phyloP scores from a whole-genome alignment of 2,888 invertebrate species.

The Nudaria mundana region DNA sequence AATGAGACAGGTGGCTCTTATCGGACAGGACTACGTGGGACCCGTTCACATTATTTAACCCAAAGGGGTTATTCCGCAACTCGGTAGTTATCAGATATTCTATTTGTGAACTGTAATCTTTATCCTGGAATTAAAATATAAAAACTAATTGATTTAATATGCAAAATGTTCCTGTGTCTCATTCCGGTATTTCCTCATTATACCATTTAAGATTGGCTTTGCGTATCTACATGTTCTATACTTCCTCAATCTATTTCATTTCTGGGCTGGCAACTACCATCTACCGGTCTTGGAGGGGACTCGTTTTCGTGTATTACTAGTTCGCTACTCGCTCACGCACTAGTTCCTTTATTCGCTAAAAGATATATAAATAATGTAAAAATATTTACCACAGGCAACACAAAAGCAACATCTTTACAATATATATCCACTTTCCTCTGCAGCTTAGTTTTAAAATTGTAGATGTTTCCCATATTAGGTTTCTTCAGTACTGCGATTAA shows the following conservation, averaged over 20 bases:
- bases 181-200: too few species aligned
- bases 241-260: too few species aligned
- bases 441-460: slow-evolving; percentile 4
- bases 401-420: slow-evolving; percentile 25
- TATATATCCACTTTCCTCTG: not conserved
- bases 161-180: too few species aligned
- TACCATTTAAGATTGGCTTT: too few species aligned
- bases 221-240: too few species aligned
- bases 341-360: too few species aligned
- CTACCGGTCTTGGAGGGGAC: too few species aligned
- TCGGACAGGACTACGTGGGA: slow-evolving; percentile 38
- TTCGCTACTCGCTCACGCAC: too few species aligned
- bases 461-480: slow-evolving; percentile 1
- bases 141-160: too few species aligned
- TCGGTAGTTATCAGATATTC: slow-evolving; percentile 31
- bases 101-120: slow-evolving; percentile 38
- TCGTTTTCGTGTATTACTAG: too few species aligned
- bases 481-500: slow-evolving; percentile 26
- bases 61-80: slow-evolving; percentile 26
- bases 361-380: too few species aligned
- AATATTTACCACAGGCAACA: slow-evolving; percentile 30
- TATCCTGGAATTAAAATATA: slow-evolving; percentile 20
- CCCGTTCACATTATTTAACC: slow-evolving; percentile 11
- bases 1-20: slow-evolving; percentile 22
- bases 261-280: too few species aligned